A percentile compares a stretch with the other conserved stretches of the same genome.
Conservation (phyloP, 2,888 invertebrate genomes). For the Pristionchus maxplancki region DNA sequence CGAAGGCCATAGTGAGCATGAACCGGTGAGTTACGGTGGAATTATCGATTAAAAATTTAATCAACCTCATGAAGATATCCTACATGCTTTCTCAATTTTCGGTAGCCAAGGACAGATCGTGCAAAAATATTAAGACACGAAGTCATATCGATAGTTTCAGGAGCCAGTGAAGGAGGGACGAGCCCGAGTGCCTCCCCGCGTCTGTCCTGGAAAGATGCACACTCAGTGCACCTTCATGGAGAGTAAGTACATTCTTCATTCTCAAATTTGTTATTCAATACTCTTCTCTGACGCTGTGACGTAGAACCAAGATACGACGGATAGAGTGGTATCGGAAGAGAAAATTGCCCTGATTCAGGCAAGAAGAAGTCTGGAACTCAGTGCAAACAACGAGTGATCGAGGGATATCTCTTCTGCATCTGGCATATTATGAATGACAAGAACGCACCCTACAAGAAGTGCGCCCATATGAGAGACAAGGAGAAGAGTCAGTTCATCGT, state of each 20-base stretch:
- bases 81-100: too few relatives aligned
- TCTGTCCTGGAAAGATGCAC: background rate
- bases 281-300: too few relatives aligned
- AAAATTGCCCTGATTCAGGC: background rate
- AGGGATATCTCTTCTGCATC: slow-evolving; percentile 87
- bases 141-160: background rate
- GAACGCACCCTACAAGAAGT: slow-evolving; percentile 89
- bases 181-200: background rate
- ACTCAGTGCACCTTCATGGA: background rate
- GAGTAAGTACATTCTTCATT: background rate
- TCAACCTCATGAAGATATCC: too few relatives aligned
- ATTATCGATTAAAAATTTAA: background rate
- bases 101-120: too few relatives aligned
- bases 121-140: background rate
- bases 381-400: slow-evolving; percentile 82
- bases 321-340: too few relatives aligned
- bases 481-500: slow-evolving; percentile 46
- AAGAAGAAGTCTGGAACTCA: slow-evolving; percentile 52
- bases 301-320: too few relatives aligned
- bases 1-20: background rate
- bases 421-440: slow-evolving; percentile 90
- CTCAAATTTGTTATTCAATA: background rate
- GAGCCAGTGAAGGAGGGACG: slow-evolving; percentile 1
- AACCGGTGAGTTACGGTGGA: slow-evolving; percentile 6
- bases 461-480: slow-evolving; percentile 82